A percentile compares a stretch with the other conserved stretches of the same genome.
Conservation (phyloP, 2,888 invertebrate genomes). For the Chymomyza caudatula region DNA sequence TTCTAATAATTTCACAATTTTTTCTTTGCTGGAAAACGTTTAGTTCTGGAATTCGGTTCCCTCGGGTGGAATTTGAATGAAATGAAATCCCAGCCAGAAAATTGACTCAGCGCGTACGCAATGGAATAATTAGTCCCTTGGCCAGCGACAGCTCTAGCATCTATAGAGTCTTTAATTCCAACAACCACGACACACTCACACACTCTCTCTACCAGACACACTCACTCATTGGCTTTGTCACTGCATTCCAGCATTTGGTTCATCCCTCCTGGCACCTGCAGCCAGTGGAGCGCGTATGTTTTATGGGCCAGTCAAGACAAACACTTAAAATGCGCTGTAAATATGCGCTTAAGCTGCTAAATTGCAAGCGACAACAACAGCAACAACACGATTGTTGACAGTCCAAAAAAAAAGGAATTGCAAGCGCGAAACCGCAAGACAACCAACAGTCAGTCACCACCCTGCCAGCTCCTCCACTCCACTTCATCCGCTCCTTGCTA, state of each 20-base stretch:
- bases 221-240: background rate
- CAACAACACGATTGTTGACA: constrained; percentile 51
- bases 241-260: background rate
- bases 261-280: constrained; percentile 20
- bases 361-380: constrained; percentile 48
- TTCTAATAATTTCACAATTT: no score
- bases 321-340: constrained; percentile 60
- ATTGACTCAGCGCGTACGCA: background rate
- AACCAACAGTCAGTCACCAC: constrained; percentile 24
- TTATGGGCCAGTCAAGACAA: constrained; percentile 41
- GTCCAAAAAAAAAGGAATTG: constrained; percentile 45
- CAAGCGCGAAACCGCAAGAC: constrained; percentile 67
- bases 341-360: constrained; percentile 66
- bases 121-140: background rate
- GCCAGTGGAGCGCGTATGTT: constrained; percentile 30
- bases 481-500: background rate
- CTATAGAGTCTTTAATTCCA: background rate
- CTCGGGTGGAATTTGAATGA: no score
- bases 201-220: background rate
- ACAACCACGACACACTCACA: no score
- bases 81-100: background rate
- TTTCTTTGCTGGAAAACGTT: no score
- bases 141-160: background rate
- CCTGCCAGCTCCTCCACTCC: background rate
- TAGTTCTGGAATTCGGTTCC: no score